phyloP scores from a whole-genome alignment of 1,140 invertebrate genomes.

The Phymastichus coffea region DNA sequence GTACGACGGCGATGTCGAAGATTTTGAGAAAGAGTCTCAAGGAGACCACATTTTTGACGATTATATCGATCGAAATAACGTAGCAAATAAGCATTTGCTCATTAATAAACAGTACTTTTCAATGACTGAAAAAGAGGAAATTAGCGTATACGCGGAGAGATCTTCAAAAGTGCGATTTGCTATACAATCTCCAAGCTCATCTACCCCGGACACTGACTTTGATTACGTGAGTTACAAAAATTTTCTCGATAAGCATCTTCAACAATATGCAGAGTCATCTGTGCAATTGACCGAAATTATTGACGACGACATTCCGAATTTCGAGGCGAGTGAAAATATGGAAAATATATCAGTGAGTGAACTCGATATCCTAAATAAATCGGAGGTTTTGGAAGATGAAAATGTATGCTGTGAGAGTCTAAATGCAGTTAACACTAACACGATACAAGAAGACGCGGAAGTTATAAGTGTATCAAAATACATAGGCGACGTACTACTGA shows the following conservation, averaged over 20 bases:
- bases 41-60: slow-evolving; percentile 45
- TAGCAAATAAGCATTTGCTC: no score
- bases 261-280: slow-evolving; percentile 5
- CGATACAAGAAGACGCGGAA: slow-evolving; percentile 1
- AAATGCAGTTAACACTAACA: background rate
- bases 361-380: background rate
- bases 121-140: slow-evolving; percentile 20
- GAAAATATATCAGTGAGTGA: background rate
- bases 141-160: no score
- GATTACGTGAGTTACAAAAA: background rate
- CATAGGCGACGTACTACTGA: background rate
- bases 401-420: background rate
- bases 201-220: slow-evolving; percentile 21
- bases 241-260: slow-evolving; percentile 6
- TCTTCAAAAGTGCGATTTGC: slow-evolving; percentile 48
- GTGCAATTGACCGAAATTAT: background rate
- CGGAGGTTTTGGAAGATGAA: background rate
- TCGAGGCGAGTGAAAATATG: background rate
- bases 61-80: slow-evolving; percentile 35
- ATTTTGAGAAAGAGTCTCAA: background rate
- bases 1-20: slow-evolving; percentile 22
- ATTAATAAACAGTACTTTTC: slow-evolving; percentile 29
- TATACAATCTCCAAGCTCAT: slow-evolving; percentile 37
- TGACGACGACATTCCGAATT: background rate
- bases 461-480: background rate